Evolutionary conservation across 1,140 invertebrate genomes (phyloP).

Genomic region (Nasonia vitripennis): DNA sequence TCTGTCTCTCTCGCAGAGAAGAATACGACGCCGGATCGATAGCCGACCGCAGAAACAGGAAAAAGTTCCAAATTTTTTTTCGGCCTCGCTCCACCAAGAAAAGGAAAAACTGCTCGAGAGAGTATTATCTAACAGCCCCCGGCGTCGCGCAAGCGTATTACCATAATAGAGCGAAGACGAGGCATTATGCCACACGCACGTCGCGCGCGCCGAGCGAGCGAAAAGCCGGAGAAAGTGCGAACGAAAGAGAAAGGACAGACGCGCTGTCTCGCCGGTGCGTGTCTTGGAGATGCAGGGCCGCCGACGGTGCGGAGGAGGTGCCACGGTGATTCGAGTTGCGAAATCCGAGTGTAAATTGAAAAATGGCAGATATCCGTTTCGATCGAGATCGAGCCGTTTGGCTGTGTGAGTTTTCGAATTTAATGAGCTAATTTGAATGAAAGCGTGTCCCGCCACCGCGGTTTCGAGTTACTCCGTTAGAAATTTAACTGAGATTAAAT

Average conservation of each 20-base stretch:
- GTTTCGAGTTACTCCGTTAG: background rate
- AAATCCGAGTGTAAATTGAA: background rate
- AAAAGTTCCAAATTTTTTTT: background rate
- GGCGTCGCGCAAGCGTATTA: slow-evolving; percentile 11
- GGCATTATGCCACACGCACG: background rate
- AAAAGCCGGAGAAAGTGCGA: slow-evolving; percentile 30
- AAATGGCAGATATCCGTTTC: too few species aligned
- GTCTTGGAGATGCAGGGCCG: too few species aligned
- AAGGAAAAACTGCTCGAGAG: background rate
- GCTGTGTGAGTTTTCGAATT: background rate
- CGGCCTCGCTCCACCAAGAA: background rate
- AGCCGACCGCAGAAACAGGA: background rate
- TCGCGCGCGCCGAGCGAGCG: slow-evolving; percentile 2
- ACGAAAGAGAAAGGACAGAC: slow-evolving; percentile 38
- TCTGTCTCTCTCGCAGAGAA: too few species aligned
- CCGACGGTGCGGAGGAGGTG: too few species aligned
- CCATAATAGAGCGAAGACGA: slow-evolving; percentile 14
- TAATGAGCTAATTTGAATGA: slow-evolving; percentile 22
- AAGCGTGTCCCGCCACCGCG: background rate
- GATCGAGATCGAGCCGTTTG: background rate
- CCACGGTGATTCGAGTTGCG: background rate
- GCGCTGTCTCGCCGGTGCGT: background rate
- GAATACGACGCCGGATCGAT: too few species aligned
- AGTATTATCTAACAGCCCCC: slow-evolving; percentile 4
- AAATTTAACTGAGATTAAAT: background rate